Percentiles rank a stretch among this genome's conserved stretches.
Evolutionary conservation across 37 sponge, comb jelly and placozoan species (phyloP).

Genomic region (Oscarella lobularis): DNA sequence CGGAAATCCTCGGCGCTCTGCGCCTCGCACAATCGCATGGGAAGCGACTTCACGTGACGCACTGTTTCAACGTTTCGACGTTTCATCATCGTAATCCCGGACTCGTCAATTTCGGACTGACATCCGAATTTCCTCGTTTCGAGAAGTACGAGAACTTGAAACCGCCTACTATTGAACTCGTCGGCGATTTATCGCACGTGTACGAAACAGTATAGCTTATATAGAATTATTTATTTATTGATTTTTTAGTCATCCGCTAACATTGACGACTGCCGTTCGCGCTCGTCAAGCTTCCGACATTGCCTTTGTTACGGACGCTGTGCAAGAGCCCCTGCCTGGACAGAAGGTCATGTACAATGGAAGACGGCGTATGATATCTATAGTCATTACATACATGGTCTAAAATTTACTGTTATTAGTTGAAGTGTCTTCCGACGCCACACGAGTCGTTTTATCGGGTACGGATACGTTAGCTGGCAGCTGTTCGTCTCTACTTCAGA

Average conservation of each 20-base stretch:
- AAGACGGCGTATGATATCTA: neutral
- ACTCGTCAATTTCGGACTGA: conserved; percentile 34
- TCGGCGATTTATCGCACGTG: conserved; percentile 31
- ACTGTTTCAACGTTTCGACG: conserved; percentile 26
- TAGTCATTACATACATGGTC: neutral
- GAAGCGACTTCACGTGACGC: conserved; percentile 25
- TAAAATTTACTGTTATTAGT: conserved; percentile 14
- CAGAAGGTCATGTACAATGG: neutral
- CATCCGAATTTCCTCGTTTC: conserved; percentile 11
- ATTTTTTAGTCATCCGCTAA: conserved; percentile 29
- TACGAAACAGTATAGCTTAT: neutral
- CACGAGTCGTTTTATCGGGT: conserved; percentile 13
- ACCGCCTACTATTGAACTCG: conserved; percentile 26
- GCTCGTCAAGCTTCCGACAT: neutral
- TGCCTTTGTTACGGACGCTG: conserved; percentile 2
- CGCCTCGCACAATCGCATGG: neutral
- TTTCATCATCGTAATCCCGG: conserved; percentile 29
- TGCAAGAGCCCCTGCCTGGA: neutral
- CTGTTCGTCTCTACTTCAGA: conserved; percentile 27
- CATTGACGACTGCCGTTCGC: conserved; percentile 4
- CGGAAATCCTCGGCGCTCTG: conserved; percentile 24
- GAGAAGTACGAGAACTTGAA: conserved; percentile 12
- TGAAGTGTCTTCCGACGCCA: conserved; percentile 9
- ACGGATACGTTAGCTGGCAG: conserved; percentile 28
- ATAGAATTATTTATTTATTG: neutral